A percentile compares a stretch with the other conserved stretches of the same genome.
phyloP scores from a whole-genome alignment of 2,113 vertebrate species.

The Eretmochelys imbricata region DNA sequence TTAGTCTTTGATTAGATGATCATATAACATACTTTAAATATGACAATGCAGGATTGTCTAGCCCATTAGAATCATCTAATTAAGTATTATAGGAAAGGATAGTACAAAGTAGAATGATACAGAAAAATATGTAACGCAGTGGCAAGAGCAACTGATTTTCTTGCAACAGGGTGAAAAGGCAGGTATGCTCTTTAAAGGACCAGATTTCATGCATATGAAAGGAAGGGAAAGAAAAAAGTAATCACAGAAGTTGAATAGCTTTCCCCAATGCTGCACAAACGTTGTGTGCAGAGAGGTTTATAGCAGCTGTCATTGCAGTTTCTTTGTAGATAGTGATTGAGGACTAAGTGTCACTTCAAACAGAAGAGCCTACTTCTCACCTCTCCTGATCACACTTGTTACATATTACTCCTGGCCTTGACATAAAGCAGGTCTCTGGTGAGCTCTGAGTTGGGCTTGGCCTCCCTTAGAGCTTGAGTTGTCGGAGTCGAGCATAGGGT shows the following conservation, averaged over 20 bases:
- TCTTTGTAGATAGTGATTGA: not conserved
- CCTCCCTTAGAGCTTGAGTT: not conserved
- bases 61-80: not conserved
- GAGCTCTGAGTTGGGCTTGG: not conserved
- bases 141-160: not conserved
- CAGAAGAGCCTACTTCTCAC: not conserved
- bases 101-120: not conserved
- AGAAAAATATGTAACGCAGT: not conserved
- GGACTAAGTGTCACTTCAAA: not conserved
- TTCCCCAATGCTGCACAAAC: not conserved
- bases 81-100: not conserved
- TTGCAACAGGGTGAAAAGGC: not conserved
- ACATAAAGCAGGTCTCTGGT: not conserved
- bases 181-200: not conserved
- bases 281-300: not conserved
- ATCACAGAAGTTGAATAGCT: slow-evolving; percentile 5
- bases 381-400: not conserved
- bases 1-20: slow-evolving; percentile 10
- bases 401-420: not conserved
- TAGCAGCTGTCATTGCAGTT: not conserved
- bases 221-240: not conserved
- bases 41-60: slow-evolving; percentile 1
- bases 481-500: not conserved
- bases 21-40: not conserved
- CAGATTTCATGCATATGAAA: slow-evolving; percentile 9